phyloP scores from a whole-genome alignment of 2,113 vertebrate genomes.

The Solenodon paradoxus region DNA sequence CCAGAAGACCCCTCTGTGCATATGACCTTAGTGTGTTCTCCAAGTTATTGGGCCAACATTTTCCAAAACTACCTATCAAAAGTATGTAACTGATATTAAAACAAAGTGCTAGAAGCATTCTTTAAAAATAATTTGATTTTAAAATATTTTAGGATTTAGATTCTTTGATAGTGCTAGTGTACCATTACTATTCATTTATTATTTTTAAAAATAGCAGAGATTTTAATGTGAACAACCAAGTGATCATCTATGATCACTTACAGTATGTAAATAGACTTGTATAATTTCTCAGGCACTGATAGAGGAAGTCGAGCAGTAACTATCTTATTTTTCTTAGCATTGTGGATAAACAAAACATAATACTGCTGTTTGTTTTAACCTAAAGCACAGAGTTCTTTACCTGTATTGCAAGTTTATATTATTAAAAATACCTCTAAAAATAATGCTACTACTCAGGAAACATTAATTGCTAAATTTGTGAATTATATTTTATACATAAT shows the following conservation, averaged over 20 bases:
- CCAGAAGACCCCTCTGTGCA: neutral
- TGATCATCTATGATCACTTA: too few relatives aligned
- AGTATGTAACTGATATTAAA: neutral
- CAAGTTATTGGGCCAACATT: neutral
- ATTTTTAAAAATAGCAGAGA: slow-evolving; percentile 40
- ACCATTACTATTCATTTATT: neutral
- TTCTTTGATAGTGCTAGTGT: neutral
- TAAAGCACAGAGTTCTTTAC: slow-evolving; percentile 5
- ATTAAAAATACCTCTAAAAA: slow-evolving; percentile 42
- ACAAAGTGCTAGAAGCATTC: neutral
- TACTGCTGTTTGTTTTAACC: neutral
- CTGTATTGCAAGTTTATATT: neutral
- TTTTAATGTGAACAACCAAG: slow-evolving; percentile 2
- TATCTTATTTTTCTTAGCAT: slow-evolving; percentile 25
- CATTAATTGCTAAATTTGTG: neutral
- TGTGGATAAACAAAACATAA: neutral
- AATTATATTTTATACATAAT: neutral
- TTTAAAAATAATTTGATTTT: slow-evolving; percentile 34
- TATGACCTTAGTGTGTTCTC: neutral
- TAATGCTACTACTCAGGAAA: neutral
- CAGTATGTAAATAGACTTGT: neutral
- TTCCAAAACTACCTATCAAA: slow-evolving; percentile 9
- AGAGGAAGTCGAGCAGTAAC: neutral
- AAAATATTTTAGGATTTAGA: neutral
- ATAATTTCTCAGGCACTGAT: slow-evolving; percentile 1